Evolutionary conservation across 1,140 invertebrate species (phyloP), one percentile per base, ranked within the genome.

Genomic region (Drosophila sulfurigaster): DNA sequence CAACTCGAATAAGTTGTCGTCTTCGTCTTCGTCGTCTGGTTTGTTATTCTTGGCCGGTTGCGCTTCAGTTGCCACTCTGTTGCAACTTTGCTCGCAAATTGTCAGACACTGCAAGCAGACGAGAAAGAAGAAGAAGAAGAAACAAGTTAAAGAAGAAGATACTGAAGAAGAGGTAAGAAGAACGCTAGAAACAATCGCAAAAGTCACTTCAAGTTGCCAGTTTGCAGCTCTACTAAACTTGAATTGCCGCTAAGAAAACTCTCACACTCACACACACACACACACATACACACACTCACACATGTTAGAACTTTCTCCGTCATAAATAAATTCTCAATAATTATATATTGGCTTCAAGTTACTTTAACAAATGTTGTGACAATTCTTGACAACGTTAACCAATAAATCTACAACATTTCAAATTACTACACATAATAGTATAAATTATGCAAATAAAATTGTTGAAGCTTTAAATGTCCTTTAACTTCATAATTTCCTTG

Each of bases 81-180:
- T 69, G 69, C 65, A 78, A 78, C 60, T 71, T 78, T 56, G 46
- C 54, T 57, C 62, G 41, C 64, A 78, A 66, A 71, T 59, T 65
- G 60, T 70, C 35, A 64, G 59, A 52, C 70, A 76, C 79, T 87
- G 82, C n/a, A 88, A 88, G 60, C 70, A 77, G 72, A 87, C 73
- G 48, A 85, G 41, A 41, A 43, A 32, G 45, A 35, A 77, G 72
- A 87, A 76, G 48, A 85, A 46, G 41, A 43, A 32, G 45, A 35
- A 16, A 43, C 16, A 52, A 13, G 13, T 32, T 43, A 7, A 30
- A 2, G 15, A 48, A 20, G 11, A 48, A 28, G 49, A 5, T 25
- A 25, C 20, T 25, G 20, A 25, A 25, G 20, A 25, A 20, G 20
- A 20, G 20, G 20, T 2, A 20, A 20, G 11, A 48, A 28, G 49